Evolutionary conservation across 1,140 invertebrate species (phyloP).

Genomic region (Mya arenaria): DNA sequence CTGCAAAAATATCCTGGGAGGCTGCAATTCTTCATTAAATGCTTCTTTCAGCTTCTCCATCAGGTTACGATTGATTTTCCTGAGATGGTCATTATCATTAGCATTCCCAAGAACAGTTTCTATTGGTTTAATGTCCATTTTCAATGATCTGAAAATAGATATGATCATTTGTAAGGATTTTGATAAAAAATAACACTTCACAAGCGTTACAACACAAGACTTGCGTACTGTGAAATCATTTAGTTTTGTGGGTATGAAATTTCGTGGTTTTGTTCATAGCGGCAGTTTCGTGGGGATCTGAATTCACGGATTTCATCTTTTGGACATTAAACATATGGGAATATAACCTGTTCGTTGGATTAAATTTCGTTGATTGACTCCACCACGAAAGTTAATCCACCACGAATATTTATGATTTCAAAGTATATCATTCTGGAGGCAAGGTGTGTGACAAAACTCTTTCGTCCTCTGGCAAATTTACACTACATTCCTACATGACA

Average conservation of each 20-base stretch:
- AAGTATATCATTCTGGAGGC: conserved; percentile 12
- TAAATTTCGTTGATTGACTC: too few relatives aligned
- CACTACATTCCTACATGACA: conserved; percentile 4
- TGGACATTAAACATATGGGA: too few relatives aligned
- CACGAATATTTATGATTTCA: conserved; percentile 18
- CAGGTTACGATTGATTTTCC: conserved; percentile 7
- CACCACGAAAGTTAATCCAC: background rate
- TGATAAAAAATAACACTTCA: conserved; percentile 16
- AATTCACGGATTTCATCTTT: too few relatives aligned
- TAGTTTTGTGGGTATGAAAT: too few relatives aligned
- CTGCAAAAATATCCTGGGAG: conserved; percentile 14
- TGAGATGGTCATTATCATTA: conserved; percentile 12
- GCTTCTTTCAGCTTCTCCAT: conserved; percentile 19
- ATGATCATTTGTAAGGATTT: conserved; percentile 5
- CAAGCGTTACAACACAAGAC: background rate
- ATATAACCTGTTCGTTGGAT: too few relatives aligned
- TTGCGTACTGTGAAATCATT: background rate
- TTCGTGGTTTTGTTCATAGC: too few relatives aligned
- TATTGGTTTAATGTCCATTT: background rate
- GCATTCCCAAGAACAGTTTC: background rate
- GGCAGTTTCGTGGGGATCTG: too few relatives aligned
- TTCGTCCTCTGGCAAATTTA: conserved; percentile 12
- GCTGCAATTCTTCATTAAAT: conserved; percentile 5
- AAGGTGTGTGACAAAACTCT: conserved; percentile 16
- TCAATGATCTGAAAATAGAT: conserved; percentile 13